Conservation (phyloP, 1,140 invertebrate genomes). For the Hyles euphorbiae region DNA sequence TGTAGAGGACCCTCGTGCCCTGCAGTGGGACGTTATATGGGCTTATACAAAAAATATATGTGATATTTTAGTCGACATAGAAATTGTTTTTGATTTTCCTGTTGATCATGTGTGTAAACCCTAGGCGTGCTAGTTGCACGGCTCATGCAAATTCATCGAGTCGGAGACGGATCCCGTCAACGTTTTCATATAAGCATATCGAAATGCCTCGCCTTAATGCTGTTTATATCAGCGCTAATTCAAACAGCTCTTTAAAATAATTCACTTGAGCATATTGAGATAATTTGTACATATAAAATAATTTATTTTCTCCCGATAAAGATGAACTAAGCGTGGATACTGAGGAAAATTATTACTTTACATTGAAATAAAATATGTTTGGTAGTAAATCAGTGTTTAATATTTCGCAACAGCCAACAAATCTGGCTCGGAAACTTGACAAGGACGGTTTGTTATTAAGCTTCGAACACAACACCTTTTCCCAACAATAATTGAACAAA, state of each 20-base stretch:
- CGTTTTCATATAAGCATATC: constrained; percentile 31
- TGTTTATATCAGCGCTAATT: constrained; percentile 5
- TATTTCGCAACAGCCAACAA: not conserved
- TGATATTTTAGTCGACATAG: too few species aligned
- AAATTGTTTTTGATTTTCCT: too few species aligned
- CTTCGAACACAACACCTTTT: constrained; percentile 18
- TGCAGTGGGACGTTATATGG: too few species aligned
- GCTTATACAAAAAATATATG: too few species aligned
- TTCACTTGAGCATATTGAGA: constrained; percentile 5
- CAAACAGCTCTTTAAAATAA: constrained; percentile 13
- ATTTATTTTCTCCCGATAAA: too few species aligned
- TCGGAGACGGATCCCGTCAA: constrained; percentile 27
- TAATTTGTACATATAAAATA: too few species aligned
- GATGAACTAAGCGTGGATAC: too few species aligned
- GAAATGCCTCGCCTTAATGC: constrained; percentile 15
- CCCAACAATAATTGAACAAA: constrained; percentile 46
- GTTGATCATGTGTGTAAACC: constrained; percentile 19
- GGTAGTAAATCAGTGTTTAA: not conserved
- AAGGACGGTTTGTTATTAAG: constrained; percentile 1
- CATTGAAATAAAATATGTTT: too few species aligned
- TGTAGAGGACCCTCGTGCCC: too few species aligned
- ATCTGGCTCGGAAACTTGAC: not conserved
- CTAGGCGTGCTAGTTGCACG: constrained; percentile 17
- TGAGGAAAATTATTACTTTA: too few species aligned
- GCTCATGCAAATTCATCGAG: constrained; percentile 27